Evolutionary conservation across 2,113 vertebrate species (phyloP).

Genomic region (Tylochromis polylepis): DNA sequence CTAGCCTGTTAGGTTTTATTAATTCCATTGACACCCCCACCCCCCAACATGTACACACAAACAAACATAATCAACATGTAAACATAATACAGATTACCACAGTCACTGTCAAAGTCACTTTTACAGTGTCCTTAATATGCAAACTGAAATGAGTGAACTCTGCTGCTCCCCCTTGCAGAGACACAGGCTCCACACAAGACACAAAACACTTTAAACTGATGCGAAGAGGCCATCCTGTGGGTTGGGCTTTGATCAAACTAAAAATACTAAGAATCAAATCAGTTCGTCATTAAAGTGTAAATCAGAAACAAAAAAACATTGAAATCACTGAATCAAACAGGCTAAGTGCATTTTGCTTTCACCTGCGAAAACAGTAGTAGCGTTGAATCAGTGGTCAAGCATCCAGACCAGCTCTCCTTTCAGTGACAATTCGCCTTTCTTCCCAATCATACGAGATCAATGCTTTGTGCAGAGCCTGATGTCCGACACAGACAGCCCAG

Average conservation of each 20-base stretch:
- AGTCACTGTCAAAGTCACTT: neutral
- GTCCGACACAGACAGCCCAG: neutral
- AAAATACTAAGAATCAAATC: neutral
- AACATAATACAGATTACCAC: slow-evolving; percentile 12
- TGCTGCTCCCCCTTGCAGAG: neutral
- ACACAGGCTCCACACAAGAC: neutral
- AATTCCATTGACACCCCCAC: neutral
- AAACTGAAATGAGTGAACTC: neutral
- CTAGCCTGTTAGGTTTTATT: neutral
- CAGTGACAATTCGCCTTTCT: neutral
- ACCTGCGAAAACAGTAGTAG: neutral
- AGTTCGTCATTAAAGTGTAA: neutral
- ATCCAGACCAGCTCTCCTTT: neutral
- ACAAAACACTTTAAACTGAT: neutral
- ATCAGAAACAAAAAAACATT: neutral
- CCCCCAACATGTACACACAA: neutral
- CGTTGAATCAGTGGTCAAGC: neutral
- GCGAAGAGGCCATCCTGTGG: neutral
- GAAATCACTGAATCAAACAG: neutral
- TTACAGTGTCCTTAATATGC: neutral
- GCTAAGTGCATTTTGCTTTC: neutral
- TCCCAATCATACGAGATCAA: neutral
- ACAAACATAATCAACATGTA: slow-evolving; percentile 25
- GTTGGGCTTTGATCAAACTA: neutral
- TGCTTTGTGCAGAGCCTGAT: neutral